Evolutionary conservation across 2,888 invertebrate genomes (phyloP), one percentile per base, ranked within the genome.

Genomic region (Microdon myrmicae): DNA sequence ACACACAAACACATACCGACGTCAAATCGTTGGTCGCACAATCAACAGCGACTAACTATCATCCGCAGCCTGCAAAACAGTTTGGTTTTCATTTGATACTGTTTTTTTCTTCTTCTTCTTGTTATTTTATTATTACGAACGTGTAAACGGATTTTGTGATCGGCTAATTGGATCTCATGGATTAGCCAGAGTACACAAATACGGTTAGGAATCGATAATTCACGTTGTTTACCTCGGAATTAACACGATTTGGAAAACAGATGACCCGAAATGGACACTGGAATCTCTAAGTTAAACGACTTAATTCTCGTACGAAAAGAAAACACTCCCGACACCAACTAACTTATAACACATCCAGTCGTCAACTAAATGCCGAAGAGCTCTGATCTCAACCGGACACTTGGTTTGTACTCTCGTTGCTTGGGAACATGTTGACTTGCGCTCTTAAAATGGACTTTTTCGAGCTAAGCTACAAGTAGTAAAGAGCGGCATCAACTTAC

Each of bases 381-480:
- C 37, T 47, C 39, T 38, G 26, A 49, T 39, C 35, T 26, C 25
- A 28, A 13, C 25, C 23, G 19, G 17, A 2, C 14, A 10, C 23
- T n/a, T 13, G 12, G 29, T 2, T 31, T 16, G 49, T n/a, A 14
- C 58, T 58, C 58, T 58, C 20, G 17, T 20, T 20, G 31, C 8
- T 29, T 29, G 19, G 41, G n/a, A n/a, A n/a, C n/a, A 20, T 28
- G 28, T 41, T 28, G 19, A 20, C 26, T 34, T 41, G n/a, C n/a
- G n/a, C n/a, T n/a, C n/a, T n/a, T n/a, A n/a, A n/a, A n/a, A n/a
- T n/a, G n/a, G n/a, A n/a, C n/a, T n/a, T n/a, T n/a, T n/a, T n/a
- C n/a, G n/a, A n/a, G 60, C 47, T 47, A 64, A 58, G 56, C 64
- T 58, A 64, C 64, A 64, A 64, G 64, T 64, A 58, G 64, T 64